Conservation (phyloP, 2,888 invertebrate species). For the Drosophila parthenogenetica region DNA sequence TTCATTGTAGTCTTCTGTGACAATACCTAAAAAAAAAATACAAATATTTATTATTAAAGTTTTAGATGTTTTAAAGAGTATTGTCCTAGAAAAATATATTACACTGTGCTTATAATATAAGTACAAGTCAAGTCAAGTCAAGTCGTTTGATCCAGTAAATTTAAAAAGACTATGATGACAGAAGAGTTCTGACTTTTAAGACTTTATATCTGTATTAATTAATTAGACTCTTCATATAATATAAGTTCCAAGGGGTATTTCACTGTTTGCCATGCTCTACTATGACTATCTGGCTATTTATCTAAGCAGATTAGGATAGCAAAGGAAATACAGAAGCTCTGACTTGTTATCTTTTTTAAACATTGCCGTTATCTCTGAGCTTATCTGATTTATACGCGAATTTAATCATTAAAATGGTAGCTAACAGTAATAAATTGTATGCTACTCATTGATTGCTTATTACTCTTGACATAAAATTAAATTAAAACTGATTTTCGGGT, state of each 20-base stretch:
- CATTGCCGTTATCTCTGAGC: conserved; percentile 2
- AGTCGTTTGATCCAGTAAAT: no score
- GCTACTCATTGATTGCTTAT: neutral
- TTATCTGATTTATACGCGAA: conserved; percentile 5
- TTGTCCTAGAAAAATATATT: neutral
- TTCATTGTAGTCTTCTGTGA: conserved; percentile 61
- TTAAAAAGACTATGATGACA: no score
- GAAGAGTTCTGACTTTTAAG: no score
- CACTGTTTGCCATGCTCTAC: neutral
- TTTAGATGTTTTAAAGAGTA: no score
- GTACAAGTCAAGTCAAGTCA: no score
- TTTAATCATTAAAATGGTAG: neutral
- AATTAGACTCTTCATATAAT: neutral
- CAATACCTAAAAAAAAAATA: conserved; percentile 50
- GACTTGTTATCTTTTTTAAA: conserved; percentile 8
- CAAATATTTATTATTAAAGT: neutral
- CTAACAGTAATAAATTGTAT: neutral
- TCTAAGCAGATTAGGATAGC: neutral
- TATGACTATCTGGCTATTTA: neutral
- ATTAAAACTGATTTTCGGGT: no score
- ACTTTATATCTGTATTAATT: neutral
- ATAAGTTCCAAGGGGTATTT: neutral
- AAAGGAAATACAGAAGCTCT: conserved; percentile 5
- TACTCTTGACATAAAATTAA: neutral
- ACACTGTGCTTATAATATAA: neutral